These are phyloP conservation scores for Mola mola DNA, from an alignment of 2,113 vertebrate species.

Conservation along the genomic window DNA sequence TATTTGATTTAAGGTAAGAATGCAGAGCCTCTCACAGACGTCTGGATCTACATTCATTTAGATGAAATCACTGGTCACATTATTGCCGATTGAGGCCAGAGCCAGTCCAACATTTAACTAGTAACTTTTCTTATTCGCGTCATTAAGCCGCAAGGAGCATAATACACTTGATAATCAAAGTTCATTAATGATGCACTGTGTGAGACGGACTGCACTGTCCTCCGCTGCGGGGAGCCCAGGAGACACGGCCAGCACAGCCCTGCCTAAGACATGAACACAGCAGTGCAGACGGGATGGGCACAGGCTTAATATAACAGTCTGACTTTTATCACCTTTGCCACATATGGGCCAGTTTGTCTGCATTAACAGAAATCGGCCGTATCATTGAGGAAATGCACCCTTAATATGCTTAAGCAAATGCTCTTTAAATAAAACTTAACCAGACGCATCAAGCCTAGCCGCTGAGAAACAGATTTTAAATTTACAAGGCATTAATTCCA, in stretches of 20 bases:
- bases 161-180: slow-evolving; percentile 54
- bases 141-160: slow-evolving; percentile 45
- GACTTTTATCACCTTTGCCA: slow-evolving; percentile 28
- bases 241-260: slow-evolving; percentile 37
- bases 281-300: slow-evolving; percentile 31
- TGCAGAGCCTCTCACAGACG: not conserved
- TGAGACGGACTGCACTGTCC: slow-evolving; percentile 55
- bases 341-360: slow-evolving; percentile 9
- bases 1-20: slow-evolving; percentile 9
- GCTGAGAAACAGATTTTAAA: slow-evolving; percentile 12
- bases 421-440: slow-evolving; percentile 41
- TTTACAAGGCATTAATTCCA: slow-evolving; percentile 10
- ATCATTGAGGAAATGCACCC: slow-evolving; percentile 25
- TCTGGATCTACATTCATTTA: too few relatives aligned
- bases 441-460: slow-evolving; percentile 12
- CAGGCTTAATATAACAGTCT: slow-evolving; percentile 48
- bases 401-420: slow-evolving; percentile 50
- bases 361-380: slow-evolving; percentile 21
- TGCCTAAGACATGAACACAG: slow-evolving; percentile 35
- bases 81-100: slow-evolving; percentile 33
- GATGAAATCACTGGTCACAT: slow-evolving; percentile 27
- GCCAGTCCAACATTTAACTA: slow-evolving; percentile 41
- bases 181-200: slow-evolving; percentile 72
- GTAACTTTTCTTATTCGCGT: slow-evolving; percentile 43
- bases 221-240: slow-evolving; percentile 7